Percentiles rank a stretch among this genome's conserved stretches.
Conservation (phyloP, 2,797 vertebrate species). For the Coracias cyanogaster region DNA sequence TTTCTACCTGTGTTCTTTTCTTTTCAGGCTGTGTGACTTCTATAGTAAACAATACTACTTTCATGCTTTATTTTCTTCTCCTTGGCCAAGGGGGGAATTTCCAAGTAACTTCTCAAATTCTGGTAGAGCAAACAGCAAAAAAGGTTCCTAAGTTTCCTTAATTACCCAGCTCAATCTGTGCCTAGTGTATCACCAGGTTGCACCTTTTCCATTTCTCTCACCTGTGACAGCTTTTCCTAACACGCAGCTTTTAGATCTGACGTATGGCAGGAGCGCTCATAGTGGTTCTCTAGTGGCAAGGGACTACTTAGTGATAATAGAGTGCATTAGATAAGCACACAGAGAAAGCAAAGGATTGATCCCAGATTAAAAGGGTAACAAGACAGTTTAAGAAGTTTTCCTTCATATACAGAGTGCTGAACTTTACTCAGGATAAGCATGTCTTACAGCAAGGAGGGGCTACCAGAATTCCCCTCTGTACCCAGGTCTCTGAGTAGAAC, state of each 20-base stretch:
- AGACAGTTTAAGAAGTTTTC: neutral
- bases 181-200: neutral
- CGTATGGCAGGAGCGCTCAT: neutral
- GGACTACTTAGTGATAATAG: neutral
- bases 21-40: neutral
- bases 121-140: neutral
- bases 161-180: neutral
- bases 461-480: neutral
- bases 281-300: neutral
- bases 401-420: neutral
- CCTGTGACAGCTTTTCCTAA: neutral
- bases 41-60: neutral
- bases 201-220: neutral
- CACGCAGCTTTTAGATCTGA: neutral
- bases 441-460: neutral
- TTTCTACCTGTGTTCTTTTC: neutral
- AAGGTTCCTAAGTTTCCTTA: neutral
- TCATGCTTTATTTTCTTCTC: neutral
- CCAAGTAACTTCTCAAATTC: neutral
- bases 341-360: neutral
- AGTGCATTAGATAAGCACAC: neutral
- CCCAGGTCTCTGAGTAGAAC: neutral
- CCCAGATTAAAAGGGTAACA: neutral
- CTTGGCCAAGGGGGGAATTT: neutral
- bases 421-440: neutral